Base-by-base conservation (phyloP, 2,888 invertebrate genomes). In the Smittia sp. region DNA sequence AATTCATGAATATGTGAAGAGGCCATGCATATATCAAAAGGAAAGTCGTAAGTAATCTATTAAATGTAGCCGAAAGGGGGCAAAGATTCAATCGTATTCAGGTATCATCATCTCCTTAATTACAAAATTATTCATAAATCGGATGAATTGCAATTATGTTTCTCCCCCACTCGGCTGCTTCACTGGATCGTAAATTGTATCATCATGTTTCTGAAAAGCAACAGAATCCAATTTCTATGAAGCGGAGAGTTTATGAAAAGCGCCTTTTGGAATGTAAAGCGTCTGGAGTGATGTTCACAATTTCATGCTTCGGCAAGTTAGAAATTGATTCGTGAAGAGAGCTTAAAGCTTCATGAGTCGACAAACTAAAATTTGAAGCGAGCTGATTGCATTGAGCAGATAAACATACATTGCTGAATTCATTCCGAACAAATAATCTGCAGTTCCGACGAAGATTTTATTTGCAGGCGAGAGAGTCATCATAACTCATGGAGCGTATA, bases 71-170 rank as follows among this genome's bases (percentile, higher is more conserved):
- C 4, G 9, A 11, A 46, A 15, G 2, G 15, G 15, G 46, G n/a
- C 9, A 46, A 46, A 46, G 46, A 46, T 32, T 32, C 32, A 32
- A 46, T 46, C 46, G 3, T 15, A 46, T 46, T 46, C 46, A 46
- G 46, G 13, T 58, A 7, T 22, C 58, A 58, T 20, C 58, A 22
- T 58, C 58, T 20, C n/a, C 22, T 22, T 58, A 58, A 58, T 58
- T 58, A 58, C 58, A 58, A 58, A 58, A 58, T 58, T 58, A 58
- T 58, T 58, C 58, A 58, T 18, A 58, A 46, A 58, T 58, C 58
- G 20, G 9, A 58, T 58, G 22, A 58, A 58, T 58, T 58, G 22
- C 58, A 22, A 22, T 58, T 58, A 58, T 58, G 58, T 22, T 58
- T 58, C 22, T 22, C 46, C 46, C n/a, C 46, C 46, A 6, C 32